These are phyloP conservation scores for Fragum sueziense DNA, from an alignment of 2,888 invertebrate species.

Conservation along the genomic window DNA sequence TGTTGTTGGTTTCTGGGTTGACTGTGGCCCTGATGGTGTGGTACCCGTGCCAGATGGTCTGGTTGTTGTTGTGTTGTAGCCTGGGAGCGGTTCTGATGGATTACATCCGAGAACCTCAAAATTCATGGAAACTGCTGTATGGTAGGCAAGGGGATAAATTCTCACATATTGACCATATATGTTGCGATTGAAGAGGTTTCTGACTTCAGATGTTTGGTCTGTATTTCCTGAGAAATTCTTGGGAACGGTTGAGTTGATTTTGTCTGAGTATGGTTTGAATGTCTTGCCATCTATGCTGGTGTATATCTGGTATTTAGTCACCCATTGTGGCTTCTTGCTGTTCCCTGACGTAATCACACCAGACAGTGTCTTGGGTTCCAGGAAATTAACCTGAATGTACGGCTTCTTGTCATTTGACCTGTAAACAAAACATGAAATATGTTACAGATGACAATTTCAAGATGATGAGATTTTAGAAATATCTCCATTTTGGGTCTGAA, in stretches of 20 bases:
- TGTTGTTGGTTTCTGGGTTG: constrained; percentile 35
- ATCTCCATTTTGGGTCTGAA: too few relatives aligned
- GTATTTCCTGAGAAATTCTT: constrained; percentile 66
- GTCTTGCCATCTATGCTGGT: constrained; percentile 69
- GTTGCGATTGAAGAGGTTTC: constrained; percentile 67
- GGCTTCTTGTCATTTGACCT: constrained; percentile 65
- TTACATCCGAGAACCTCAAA: constrained; percentile 75
- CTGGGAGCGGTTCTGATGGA: constrained; percentile 57
- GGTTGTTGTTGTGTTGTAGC: background rate
- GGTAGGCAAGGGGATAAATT: constrained; percentile 66
- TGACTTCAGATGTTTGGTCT: constrained; percentile 61
- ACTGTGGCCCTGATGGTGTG: constrained; percentile 10
- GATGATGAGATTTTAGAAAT: too few relatives aligned
- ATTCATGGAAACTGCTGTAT: constrained; percentile 65
- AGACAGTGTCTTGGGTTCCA: constrained; percentile 69
- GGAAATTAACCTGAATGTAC: constrained; percentile 72
- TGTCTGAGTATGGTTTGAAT: constrained; percentile 66
- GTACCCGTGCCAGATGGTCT: constrained; percentile 60
- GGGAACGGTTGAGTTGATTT: constrained; percentile 44
- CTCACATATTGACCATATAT: constrained; percentile 68
- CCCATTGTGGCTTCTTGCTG: constrained; percentile 60
- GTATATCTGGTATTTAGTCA: constrained; percentile 63
- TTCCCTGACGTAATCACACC: constrained; percentile 66
- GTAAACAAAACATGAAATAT: background rate
- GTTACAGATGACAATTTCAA: background rate